Percentiles rank a stretch among this genome's conserved stretches.
These are phyloP conservation scores for Andricus grossulariae DNA, from an alignment of 1,140 invertebrate genomes.

Conservation along the genomic window DNA sequence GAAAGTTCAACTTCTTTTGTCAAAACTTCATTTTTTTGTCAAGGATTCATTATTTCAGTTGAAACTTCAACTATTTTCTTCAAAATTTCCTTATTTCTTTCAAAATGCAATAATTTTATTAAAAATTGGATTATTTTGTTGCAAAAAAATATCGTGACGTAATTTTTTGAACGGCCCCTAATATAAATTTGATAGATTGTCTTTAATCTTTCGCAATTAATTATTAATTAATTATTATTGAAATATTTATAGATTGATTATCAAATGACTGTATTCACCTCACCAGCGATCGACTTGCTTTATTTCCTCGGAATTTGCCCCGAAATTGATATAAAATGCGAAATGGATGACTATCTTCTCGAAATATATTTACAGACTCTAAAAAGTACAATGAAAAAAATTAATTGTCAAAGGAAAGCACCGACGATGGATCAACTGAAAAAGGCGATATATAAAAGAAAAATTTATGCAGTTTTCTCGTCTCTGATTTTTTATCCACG, in stretches of 20 bases:
- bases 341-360: constrained; percentile 48
- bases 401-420: constrained; percentile 46
- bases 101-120: no score
- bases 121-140: no score
- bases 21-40: no score
- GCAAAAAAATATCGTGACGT: no score
- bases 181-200: no score
- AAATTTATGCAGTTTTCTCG: constrained; percentile 44
- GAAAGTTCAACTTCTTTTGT: no score
- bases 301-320: constrained; percentile 73
- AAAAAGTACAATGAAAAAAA: constrained; percentile 40
- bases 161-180: no score
- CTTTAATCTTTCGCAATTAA: neutral
- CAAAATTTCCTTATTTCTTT: no score
- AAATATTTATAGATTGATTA: constrained; percentile 59
- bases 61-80: no score
- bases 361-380: constrained; percentile 47
- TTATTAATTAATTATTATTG: neutral
- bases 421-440: constrained; percentile 49
- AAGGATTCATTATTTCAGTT: no score
- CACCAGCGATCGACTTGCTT: constrained; percentile 72
- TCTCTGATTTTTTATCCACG: constrained; percentile 49
- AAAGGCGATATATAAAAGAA: constrained; percentile 48
- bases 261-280: constrained; percentile 70
- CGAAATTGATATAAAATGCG: constrained; percentile 45